Evolutionary conservation across 2,888 invertebrate genomes (phyloP), one percentile per base, ranked within the genome.

Genomic region (Tubiluchus corallicola): DNA sequence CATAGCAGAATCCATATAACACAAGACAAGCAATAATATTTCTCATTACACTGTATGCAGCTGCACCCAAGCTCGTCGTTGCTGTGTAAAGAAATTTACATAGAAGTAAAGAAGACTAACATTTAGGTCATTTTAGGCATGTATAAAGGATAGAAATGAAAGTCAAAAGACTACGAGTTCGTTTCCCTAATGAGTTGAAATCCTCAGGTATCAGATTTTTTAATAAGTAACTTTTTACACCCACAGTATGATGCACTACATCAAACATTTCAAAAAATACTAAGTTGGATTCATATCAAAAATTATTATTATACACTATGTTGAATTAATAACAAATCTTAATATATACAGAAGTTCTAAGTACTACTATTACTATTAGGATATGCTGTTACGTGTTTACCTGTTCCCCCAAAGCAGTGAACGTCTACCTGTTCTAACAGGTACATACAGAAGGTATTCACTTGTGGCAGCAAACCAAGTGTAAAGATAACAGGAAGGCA

Each of bases 381-480:
- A 29, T 9, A n/a, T 9, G 42, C 48, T 3, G 38, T 17, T 21
- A 42, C 37, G 16, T 17, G 17, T 57, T 52, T 48, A 63, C 65
- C 77, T 81, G 90, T 64, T 79, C 94, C 57, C 76, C 73, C 71
- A 55, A 71, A 70, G 13, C 70, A 49, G 55, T 71, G 70, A 55
- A 71, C 70, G 52, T 73, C 71, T 37, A 72, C 56, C 58, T 98
- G 98, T 63, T 98, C 98, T 53, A 94, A 69, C n/a, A 88, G 68
- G 64, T 94, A 96, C 81, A 92, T 85, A 4, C 80, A 65, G 63
- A 96, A 92, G 1, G 98, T 98, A n/a, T n/a, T n/a, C n/a, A n/a
- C n/a, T 59, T 74, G 98, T 2, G 98, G 98, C 58, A 98, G 82
- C 40, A 98, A 69, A 1, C 98, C 98, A 49, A 96, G 68, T 40